Evolutionary conservation across 2,797 vertebrate species (phyloP).

Genomic region (Carcharodon carcharias): DNA sequence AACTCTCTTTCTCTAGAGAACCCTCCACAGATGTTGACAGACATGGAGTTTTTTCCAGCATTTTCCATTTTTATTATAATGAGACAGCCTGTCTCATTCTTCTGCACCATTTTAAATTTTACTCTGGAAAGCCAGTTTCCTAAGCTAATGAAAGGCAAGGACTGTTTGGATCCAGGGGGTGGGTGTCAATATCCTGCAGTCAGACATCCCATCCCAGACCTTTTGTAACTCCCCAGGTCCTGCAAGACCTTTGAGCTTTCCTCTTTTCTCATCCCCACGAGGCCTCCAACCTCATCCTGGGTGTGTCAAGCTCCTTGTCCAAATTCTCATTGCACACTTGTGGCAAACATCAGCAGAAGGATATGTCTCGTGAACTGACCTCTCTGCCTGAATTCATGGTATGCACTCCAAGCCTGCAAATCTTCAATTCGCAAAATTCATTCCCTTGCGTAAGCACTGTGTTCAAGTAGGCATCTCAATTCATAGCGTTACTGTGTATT

Average conservation of each 20-base stretch:
- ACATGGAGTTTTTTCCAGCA: too few relatives aligned
- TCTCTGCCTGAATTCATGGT: neutral
- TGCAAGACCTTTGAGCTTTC: neutral
- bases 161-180: too few relatives aligned
- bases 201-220: neutral
- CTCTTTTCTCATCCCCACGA: neutral
- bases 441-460: neutral
- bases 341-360: neutral
- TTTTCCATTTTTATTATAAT: too few relatives aligned
- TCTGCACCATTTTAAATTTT: too few relatives aligned
- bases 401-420: neutral
- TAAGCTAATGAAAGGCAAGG: too few relatives aligned
- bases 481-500: neutral
- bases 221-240: neutral
- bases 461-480: neutral
- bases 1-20: too few relatives aligned
- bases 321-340: neutral
- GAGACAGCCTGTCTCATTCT: too few relatives aligned
- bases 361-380: neutral
- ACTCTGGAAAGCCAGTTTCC: too few relatives aligned
- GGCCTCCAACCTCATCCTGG: neutral
- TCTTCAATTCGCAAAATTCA: neutral
- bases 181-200: neutral
- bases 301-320: neutral
- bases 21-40: too few relatives aligned